A percentile compares a stretch with the other conserved stretches of the same genome.
Evolutionary conservation across 2,113 vertebrate genomes (phyloP).

Genomic region (Azemiops feae): DNA sequence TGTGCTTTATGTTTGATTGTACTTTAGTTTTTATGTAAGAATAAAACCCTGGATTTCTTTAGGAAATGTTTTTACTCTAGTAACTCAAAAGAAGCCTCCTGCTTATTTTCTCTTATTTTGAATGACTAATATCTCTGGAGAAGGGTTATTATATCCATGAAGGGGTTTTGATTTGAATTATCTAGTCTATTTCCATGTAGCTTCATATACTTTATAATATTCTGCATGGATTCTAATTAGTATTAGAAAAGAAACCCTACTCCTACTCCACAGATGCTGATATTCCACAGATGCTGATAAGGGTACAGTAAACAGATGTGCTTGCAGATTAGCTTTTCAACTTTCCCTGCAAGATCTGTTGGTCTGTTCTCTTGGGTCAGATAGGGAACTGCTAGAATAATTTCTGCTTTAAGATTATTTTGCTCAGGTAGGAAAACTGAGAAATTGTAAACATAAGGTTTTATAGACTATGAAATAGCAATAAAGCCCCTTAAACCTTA

Average conservation of each 20-base stretch:
- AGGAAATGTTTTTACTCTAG: constrained; percentile 7
- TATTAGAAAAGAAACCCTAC: background rate
- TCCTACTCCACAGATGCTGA: background rate
- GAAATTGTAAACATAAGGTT: background rate
- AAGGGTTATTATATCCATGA: background rate
- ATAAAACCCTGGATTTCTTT: background rate
- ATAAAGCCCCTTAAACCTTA: background rate
- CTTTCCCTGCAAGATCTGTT: background rate
- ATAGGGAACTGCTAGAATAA: background rate
- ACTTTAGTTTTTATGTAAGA: constrained; percentile 7
- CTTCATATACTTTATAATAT: background rate
- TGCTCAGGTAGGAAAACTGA: background rate
- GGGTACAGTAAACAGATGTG: background rate
- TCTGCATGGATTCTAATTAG: background rate
- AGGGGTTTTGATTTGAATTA: background rate
- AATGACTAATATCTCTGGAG: background rate
- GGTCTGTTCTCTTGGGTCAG: background rate
- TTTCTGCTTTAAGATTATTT: background rate
- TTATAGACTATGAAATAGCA: background rate
- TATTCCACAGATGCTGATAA: background rate
- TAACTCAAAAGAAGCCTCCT: background rate
- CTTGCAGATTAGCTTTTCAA: background rate
- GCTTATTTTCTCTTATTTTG: background rate
- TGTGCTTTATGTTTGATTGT: background rate
- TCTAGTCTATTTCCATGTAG: background rate